Evolutionary conservation across 2,113 vertebrate genomes (phyloP), one percentile per base, ranked within the genome.

Genomic region (Poeciliopsis retropinna): DNA sequence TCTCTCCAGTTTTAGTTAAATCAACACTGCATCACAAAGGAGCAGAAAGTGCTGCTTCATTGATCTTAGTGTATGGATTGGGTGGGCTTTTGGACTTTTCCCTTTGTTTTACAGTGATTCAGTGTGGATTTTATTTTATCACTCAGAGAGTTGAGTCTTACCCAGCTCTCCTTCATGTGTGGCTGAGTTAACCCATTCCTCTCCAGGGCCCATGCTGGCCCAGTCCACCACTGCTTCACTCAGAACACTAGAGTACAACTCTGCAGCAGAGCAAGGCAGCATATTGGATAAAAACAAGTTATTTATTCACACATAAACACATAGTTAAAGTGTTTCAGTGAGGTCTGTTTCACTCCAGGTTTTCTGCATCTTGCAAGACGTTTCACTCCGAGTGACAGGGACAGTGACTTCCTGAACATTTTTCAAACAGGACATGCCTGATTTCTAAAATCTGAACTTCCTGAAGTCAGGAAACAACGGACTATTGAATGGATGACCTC

Each of bases 201-300:
- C 91, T 79, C 77, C 91, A 0, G 89, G 66, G 72, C 86, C 88
- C 85, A 88, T 80, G 91, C 88, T 89, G 91, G 91, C 94, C 89
- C 92, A 94, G 84, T 95, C 93, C 88, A 92, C 82, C 81, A 91
- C 90, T 64, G 92, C 88, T 10, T 88, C 92, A 74, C 90, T 91
- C 81, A 95, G 92, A 87, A 94, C 89, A 81, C 90, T 88, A 81
- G 94, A 93, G 89, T 93, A 93, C 92, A 90, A 87, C 73, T 94
- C 94, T 95, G 92, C 89, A 84, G 85, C 80, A 29, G 70, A 68
- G 77, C 78, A 73, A 81, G 83, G 85, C 86, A 87, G 87, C 85
- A 70, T 78, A n/a, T 57, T 19, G 44, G 44, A 47, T 47, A 19
- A 47, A 47, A 47, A 47, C 14, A 19, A 14, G 73, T 32, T n/a